Evolutionary conservation across 2,797 vertebrate species (phyloP).

Genomic region (Leptoclinus maculatus): DNA sequence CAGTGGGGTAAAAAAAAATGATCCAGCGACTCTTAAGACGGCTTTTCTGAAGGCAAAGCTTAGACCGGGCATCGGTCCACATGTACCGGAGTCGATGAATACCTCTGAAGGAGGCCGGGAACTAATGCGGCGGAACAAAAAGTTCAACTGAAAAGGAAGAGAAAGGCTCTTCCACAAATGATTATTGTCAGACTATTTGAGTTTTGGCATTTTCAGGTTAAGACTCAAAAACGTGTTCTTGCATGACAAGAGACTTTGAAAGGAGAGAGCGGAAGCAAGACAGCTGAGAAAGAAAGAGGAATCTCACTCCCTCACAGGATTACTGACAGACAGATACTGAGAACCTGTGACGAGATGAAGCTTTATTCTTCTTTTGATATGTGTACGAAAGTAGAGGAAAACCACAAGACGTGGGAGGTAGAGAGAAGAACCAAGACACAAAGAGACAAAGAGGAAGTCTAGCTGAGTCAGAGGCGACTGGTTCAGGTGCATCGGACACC

Average conservation of each 20-base stretch:
- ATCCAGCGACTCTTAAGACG: neutral
- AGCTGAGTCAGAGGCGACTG: neutral
- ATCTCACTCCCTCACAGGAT: neutral
- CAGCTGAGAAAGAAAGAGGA: neutral
- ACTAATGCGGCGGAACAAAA: slow-evolving; percentile 2
- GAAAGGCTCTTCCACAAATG: neutral
- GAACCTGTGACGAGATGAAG: neutral
- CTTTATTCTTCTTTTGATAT: neutral
- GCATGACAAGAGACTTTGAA: neutral
- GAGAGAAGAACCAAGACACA: neutral
- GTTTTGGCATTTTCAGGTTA: neutral
- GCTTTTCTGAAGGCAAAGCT: slow-evolving; percentile 21
- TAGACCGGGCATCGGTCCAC: slow-evolving; percentile 8
- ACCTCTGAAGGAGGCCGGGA: neutral
- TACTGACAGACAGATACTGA: slow-evolving; percentile 4
- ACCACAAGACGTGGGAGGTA: neutral
- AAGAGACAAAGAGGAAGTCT: neutral
- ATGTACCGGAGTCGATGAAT: slow-evolving; percentile 6
- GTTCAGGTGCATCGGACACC: slow-evolving; percentile 3
- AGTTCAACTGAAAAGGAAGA: neutral
- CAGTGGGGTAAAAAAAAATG: neutral
- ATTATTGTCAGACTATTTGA: neutral
- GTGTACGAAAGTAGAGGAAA: neutral
- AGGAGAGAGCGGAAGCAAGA: neutral
- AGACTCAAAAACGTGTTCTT: neutral